phyloP scores from a whole-genome alignment of 2,888 invertebrate genomes.

The Corythucha ciliata region DNA sequence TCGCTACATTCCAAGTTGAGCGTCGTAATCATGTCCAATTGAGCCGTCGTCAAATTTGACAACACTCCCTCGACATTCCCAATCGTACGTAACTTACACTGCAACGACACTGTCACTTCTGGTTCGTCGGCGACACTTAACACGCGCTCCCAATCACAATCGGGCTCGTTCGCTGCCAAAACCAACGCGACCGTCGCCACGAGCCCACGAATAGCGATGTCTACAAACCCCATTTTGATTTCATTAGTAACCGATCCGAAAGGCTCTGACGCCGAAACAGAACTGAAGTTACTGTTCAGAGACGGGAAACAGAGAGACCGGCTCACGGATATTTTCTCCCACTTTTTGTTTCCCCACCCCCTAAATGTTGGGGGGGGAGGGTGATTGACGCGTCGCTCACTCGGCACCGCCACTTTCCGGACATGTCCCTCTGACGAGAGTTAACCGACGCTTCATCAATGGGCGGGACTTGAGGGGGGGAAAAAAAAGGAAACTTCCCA shows the following conservation, averaged over 20 bases:
- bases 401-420: no score
- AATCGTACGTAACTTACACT: conserved; percentile 63
- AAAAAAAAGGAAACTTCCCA: no score
- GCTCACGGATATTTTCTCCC: no score
- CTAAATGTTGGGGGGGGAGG: no score
- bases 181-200: conserved; percentile 4
- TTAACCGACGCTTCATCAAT: no score
- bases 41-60: conserved; percentile 57
- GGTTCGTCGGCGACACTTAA: conserved; percentile 46
- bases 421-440: no score
- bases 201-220: conserved; percentile 16
- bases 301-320: no score
- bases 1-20: conserved; percentile 69
- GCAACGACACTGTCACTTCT: conserved; percentile 34
- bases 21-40: conserved; percentile 58
- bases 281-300: no score
- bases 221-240: conserved; percentile 15
- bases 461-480: no score
- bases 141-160: conserved; percentile 58
- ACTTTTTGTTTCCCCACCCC: no score
- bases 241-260: conserved; percentile 20
- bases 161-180: conserved; percentile 54
- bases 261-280: conserved; percentile 17
- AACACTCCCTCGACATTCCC: conserved; percentile 58
- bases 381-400: no score